Base-by-base conservation (phyloP, 2,888 invertebrate species). In the Drosophila lutescens region DNA sequence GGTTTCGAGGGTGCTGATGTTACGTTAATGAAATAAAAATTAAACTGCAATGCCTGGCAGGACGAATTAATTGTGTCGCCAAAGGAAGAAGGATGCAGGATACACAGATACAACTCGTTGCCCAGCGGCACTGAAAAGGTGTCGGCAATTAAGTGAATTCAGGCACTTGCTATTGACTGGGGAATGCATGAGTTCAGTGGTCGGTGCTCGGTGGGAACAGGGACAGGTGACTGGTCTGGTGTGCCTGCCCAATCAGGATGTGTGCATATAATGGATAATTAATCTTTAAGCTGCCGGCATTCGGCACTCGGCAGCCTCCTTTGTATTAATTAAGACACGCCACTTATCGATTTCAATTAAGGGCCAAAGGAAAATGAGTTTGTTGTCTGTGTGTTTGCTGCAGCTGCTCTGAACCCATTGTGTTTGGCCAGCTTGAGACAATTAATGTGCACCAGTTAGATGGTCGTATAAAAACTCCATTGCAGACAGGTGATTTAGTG, bases 61-160 rank as follows among this genome's bases (percentile, higher is more conserved):
- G 49, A 68, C 56, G 66, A 80, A 74, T 83, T 83, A 86, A 76
- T 79, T 86, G 77, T 82, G 71, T 78, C 70, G 54, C 40, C 62
- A 41, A 10, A 26, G 41, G 17, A 56, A 62, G 26, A 63, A 46
- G 56, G 26, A 47, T 32, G 57, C 36, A 12, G 26, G 13, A 5
- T 43, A 15, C 9, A 26, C n/a, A 50, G n/a, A 23, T 9, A n/a
- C 46, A 20, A 20, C 12, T n/a, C 26, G 46, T 20, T 47, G 56
- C 30, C 43, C 17, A 41, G 44, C 34, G 65, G 36, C 74, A 76
- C 72, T 78, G 75, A 78, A 76, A 76, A 59, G 73, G 86, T 76
- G 79, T 76, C 70, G 70, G 77, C 67, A 86, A 83, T 85, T 83
- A 83, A 76, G 55, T 80, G 76, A 80, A 80, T 79, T 88, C 84